Conservation (phyloP, 2,888 invertebrate species). For the Pristionchus entomophagus region DNA sequence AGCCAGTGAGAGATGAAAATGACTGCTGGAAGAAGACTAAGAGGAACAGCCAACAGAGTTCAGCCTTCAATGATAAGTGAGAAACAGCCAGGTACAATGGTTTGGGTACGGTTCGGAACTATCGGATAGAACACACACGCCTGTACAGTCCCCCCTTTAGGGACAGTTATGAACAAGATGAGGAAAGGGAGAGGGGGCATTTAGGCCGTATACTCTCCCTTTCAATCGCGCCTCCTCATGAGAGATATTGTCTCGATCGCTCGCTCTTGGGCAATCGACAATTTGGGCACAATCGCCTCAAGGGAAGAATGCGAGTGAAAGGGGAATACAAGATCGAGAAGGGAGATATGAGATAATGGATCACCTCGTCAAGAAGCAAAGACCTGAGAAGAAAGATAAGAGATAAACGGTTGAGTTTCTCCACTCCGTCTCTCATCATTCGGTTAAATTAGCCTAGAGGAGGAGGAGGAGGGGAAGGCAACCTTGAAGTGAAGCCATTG, state of each 20-base stretch:
- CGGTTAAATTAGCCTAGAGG: slow-evolving; percentile 13
- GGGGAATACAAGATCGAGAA: slow-evolving; percentile 20
- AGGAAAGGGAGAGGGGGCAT: slow-evolving; percentile 27
- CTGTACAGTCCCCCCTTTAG: background rate
- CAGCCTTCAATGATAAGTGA: slow-evolving; percentile 3
- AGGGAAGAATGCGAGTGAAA: background rate
- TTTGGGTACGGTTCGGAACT: background rate
- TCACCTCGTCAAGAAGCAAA: background rate
- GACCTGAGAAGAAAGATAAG: background rate
- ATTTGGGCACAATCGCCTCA: background rate
- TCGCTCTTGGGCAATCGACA: slow-evolving; percentile 15
- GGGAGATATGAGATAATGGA: slow-evolving; percentile 29
- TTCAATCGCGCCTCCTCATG: slow-evolving; percentile 9
- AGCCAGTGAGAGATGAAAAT: background rate
- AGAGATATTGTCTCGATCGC: slow-evolving; percentile 39
- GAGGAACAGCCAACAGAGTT: background rate
- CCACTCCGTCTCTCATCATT: too few species aligned
- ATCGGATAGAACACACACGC: background rate
- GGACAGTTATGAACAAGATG: slow-evolving; percentile 33
- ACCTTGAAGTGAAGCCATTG: slow-evolving; percentile 27
- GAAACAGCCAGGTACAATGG: background rate
- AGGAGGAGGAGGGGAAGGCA: background rate
- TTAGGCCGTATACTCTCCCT: slow-evolving; percentile 37
- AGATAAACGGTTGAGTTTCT: background rate
- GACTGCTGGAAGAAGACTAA: slow-evolving; percentile 27